These are phyloP conservation scores for Periphyllus acericola DNA, from an alignment of 2,888 invertebrate species.

Conservation along the genomic window DNA sequence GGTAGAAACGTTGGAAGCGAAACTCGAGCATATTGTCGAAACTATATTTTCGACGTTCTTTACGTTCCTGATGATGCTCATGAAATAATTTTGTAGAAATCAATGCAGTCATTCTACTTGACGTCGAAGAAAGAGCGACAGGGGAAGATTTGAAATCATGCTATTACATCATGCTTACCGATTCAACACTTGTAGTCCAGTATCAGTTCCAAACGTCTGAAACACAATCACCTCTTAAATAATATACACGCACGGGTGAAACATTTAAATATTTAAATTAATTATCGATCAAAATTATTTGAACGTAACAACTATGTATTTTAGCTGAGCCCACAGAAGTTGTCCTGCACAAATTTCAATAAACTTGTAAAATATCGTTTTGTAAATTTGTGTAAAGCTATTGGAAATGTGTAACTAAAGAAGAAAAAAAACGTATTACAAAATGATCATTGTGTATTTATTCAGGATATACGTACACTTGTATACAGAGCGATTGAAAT, in stretches of 20 bases:
- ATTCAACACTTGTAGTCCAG: constrained; percentile 2
- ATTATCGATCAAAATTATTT: not conserved
- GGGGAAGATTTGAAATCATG: constrained; percentile 17
- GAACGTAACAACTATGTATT: not conserved
- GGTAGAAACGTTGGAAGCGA: constrained; percentile 14
- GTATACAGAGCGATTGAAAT: too few relatives aligned
- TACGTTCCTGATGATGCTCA: not conserved
- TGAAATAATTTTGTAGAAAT: not conserved
- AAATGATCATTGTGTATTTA: too few relatives aligned
- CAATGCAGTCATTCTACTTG: not conserved
- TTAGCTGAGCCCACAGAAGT: too few relatives aligned
- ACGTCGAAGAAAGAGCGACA: constrained; percentile 4
- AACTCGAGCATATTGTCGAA: not conserved
- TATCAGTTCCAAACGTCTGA: constrained; percentile 16
- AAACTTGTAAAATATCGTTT: too few relatives aligned
- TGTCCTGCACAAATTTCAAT: too few relatives aligned
- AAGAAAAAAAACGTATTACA: too few relatives aligned
- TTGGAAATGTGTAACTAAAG: too few relatives aligned
- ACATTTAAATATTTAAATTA: not conserved
- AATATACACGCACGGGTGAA: not conserved
- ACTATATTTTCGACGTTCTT: not conserved
- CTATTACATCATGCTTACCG: not conserved
- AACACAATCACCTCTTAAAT: not conserved
- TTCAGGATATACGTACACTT: too few relatives aligned
- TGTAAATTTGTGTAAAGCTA: too few relatives aligned